These are phyloP conservation scores for Patagioenas fasciata DNA, from an alignment of 2,113 vertebrate species.

Conservation along the genomic window DNA sequence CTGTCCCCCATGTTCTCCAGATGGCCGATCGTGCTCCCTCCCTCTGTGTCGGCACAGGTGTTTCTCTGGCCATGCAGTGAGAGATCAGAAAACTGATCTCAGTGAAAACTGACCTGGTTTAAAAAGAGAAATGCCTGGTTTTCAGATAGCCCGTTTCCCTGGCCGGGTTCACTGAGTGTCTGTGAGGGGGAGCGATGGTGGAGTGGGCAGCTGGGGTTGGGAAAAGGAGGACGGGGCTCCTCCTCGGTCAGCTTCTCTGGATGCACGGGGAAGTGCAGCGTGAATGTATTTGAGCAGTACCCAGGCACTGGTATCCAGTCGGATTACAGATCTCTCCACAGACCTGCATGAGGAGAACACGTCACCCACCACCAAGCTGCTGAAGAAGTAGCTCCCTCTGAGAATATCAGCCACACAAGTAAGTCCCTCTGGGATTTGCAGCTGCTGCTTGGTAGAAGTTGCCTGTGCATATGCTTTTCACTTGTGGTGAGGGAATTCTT, in stretches of 20 bases:
- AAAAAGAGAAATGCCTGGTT: not conserved
- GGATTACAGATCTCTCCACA: not conserved
- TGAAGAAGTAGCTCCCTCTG: not conserved
- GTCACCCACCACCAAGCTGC: not conserved
- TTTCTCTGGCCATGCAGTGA: slow-evolving; percentile 36
- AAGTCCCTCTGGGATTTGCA: not conserved
- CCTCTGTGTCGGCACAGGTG: slow-evolving; percentile 45
- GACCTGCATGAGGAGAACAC: not conserved
- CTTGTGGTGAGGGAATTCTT: not conserved
- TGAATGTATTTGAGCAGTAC: not conserved
- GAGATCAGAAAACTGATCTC: slow-evolving; percentile 50
- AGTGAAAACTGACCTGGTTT: slow-evolving; percentile 44
- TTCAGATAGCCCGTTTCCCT: slow-evolving; percentile 23
- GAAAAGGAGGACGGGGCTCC: not conserved
- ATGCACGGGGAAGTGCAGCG: not conserved
- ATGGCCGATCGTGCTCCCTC: slow-evolving; percentile 18
- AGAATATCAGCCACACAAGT: rapidly evolving
- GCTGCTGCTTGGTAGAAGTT: not conserved
- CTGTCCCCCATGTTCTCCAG: slow-evolving; percentile 52
- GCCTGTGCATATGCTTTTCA: not conserved
- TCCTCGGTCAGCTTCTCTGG: not conserved
- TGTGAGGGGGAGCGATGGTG: rapidly evolving
- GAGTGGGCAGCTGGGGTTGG: rapidly evolving
- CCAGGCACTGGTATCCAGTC: not conserved
- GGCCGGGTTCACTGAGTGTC: not conserved